Conservation (phyloP, 2,797 vertebrate species). For the Buceros bicornis region DNA sequence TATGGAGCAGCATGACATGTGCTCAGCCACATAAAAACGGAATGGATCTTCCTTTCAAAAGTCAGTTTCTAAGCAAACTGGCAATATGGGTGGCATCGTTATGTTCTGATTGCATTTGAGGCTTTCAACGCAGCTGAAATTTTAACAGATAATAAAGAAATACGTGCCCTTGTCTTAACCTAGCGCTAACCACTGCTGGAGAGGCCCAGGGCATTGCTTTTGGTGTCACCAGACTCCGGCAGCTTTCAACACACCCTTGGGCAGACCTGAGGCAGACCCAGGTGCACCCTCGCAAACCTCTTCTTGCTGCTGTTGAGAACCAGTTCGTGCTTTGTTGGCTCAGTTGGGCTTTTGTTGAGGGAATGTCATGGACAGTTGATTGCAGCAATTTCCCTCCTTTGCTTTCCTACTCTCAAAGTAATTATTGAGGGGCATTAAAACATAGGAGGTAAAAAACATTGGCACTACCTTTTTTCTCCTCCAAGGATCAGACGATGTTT, state of each 20-base stretch:
- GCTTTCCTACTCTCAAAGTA: neutral
- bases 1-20: fast-evolving
- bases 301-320: neutral
- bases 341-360: neutral
- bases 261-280: neutral
- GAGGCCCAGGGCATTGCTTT: neutral
- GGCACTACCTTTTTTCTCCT: neutral
- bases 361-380: neutral
- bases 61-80: neutral
- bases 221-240: neutral
- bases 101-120: neutral
- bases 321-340: neutral
- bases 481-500: neutral
- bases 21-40: neutral
- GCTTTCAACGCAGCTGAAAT: neutral
- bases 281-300: neutral
- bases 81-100: fast-evolving
- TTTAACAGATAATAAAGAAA: neutral
- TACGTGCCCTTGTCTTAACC: fast-evolving
- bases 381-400: neutral
- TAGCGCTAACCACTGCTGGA: fast-evolving
- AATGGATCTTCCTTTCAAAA: neutral
- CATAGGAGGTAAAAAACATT: neutral
- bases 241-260: fast-evolving
- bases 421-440: neutral